Evolutionary conservation across 1,140 invertebrate genomes (phyloP), one percentile per base, ranked within the genome.

Genomic region (Mya arenaria): DNA sequence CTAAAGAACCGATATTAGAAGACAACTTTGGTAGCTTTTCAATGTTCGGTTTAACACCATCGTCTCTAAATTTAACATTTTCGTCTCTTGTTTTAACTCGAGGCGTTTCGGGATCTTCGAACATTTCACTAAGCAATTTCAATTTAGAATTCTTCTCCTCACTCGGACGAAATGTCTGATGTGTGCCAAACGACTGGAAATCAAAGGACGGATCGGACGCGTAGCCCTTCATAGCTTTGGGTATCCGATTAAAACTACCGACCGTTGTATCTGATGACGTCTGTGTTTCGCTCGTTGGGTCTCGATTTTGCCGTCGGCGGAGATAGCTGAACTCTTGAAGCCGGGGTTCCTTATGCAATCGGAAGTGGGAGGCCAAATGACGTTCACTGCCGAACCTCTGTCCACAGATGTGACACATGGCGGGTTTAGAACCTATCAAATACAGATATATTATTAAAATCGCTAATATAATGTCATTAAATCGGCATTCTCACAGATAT

Each of bases 291-390:
- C 48, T 44, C 32, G 41, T 44, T 17, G 56, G 30, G n/a, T 66
- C 55, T 36, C 36, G 28, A 13, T 15, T 34, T 23, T 71, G 65
- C 28, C 77, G 32, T 10, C 65, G 77, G 28, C 30, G 66, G 13
- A 80, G 44, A 34, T 68, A 56, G 0, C 63, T 55, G 37, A 80
- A 80, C 37, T 80, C 77, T 34, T 80, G 44, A 6, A 80, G 56
- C 5, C 77, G 48, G 19, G 77, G 34, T 30, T 80, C 77, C 39
- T 56, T 69, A 37, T 80, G 77, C 48, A 32, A 60, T 55, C 62
- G 39, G 37, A 69, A 80, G 62, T 80, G 77, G 5, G 77, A 65
- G 32, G 48, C 28, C 77, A 80, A 69, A 10, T 80, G 77, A 5
- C 48, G 37, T 15, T 5, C 23, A 5, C 23, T 69, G 30, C 63